phyloP scores from a whole-genome alignment of 2,113 vertebrate species.

The Entomyzon cyanotis region DNA sequence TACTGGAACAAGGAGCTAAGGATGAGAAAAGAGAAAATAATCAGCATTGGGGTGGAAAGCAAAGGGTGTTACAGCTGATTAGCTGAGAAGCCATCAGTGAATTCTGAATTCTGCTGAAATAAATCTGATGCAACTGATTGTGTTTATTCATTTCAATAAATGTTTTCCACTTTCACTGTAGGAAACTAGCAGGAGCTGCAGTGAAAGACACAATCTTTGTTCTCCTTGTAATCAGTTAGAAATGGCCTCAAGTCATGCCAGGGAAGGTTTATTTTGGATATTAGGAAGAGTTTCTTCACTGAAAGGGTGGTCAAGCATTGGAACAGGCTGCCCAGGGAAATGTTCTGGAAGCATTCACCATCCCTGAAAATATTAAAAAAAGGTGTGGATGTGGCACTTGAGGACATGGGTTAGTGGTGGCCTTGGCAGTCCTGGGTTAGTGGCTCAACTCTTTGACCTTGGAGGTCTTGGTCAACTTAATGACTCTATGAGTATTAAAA shows the following conservation, averaged over 20 bases:
- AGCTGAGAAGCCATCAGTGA: background rate
- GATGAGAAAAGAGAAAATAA: background rate
- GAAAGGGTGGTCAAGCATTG: background rate
- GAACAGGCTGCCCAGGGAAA: background rate
- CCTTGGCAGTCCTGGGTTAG: background rate
- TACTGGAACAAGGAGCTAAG: background rate
- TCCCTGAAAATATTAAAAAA: background rate
- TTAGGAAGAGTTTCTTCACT: background rate
- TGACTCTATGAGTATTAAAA: background rate
- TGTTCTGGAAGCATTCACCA: background rate
- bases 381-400: rapidly evolving
- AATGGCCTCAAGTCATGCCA: background rate
- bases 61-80: background rate
- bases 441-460: background rate
- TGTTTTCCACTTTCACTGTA: background rate
- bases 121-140: background rate
- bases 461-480: background rate
- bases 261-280: background rate
- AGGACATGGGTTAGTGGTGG: background rate
- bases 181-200: background rate
- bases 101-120: background rate
- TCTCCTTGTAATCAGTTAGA: background rate
- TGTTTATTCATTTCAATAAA: background rate
- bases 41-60: background rate
- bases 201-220: background rate